phyloP scores from a whole-genome alignment of 2,797 vertebrate genomes.

The Brachymystax lenok region DNA sequence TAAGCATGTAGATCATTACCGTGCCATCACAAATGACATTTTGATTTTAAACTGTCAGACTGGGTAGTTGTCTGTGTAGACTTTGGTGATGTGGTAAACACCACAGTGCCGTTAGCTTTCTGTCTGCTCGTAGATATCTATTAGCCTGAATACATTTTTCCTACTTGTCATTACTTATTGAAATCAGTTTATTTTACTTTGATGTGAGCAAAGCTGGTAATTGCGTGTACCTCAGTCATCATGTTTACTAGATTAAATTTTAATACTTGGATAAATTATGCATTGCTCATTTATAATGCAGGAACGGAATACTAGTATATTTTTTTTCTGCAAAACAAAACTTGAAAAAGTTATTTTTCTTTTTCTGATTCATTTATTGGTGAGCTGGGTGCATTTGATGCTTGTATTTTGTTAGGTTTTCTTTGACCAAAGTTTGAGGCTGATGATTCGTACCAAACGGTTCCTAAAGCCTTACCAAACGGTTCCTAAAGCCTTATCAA shows the following conservation, averaged over 20 bases:
- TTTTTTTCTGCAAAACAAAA: slow-evolving; percentile 58
- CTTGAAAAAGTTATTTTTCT: slow-evolving; percentile 40
- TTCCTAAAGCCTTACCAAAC: no score
- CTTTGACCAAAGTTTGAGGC: slow-evolving; percentile 14
- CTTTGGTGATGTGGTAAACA: slow-evolving; percentile 44
- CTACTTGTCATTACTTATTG: slow-evolving; percentile 74
- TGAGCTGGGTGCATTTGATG: not conserved
- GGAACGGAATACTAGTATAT: slow-evolving; percentile 66
- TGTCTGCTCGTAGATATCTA: slow-evolving; percentile 46
- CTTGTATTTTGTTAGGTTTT: slow-evolving; percentile 5
- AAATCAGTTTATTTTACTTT: slow-evolving; percentile 84
- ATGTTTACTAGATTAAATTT: slow-evolving; percentile 90
- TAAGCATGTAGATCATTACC: slow-evolving; percentile 23
- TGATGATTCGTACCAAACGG: no score
- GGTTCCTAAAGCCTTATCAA: no score
- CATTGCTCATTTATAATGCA: slow-evolving; percentile 85
- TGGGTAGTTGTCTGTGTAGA: slow-evolving; percentile 35
- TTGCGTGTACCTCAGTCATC: slow-evolving; percentile 80
- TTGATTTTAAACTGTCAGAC: slow-evolving; percentile 33
- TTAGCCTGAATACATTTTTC: slow-evolving; percentile 60
- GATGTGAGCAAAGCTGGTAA: slow-evolving; percentile 80
- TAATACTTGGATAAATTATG: slow-evolving; percentile 88
- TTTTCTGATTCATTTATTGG: slow-evolving; percentile 20
- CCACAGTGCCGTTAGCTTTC: slow-evolving; percentile 38
- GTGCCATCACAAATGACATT: slow-evolving; percentile 21